Evolutionary conservation across 2,113 vertebrate species (phyloP), one percentile per base, ranked within the genome.

Genomic region (Fregetta grallaria): DNA sequence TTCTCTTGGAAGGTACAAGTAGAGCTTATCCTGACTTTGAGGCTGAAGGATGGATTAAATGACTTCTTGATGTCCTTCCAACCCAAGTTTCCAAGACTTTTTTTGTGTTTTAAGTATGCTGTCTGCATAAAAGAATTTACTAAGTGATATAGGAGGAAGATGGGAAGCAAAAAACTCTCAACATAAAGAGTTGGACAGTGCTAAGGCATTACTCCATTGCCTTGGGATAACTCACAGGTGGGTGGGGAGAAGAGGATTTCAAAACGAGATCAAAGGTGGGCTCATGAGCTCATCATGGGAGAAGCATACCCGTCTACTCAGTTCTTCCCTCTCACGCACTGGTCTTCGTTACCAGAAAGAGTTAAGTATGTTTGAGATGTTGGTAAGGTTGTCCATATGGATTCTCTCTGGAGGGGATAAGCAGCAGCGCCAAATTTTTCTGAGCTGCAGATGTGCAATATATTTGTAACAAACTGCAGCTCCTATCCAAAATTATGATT

Each of bases 371-470:
- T 83, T 72, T 83, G 72, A 77, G 27, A 45, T 91, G 36, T 61
- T 78, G 58, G 58, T 85, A 72, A 75, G 53, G 40, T 72, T 93
- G 44, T 82, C 79, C 91, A 78, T 92, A 89, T 86, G 91, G 76
- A 44, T 87, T 81, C 15, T 76, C 70, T 81, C 84, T 87, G 66
- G 70, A 94, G 68, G 89, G 34, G 27, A 21, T 42, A 85, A 91
- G 49, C 22, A 18, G 36, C 44, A 86, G 65, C 0, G 40, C 86
- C 88, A 95, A 53, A 29, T 92, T 93, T 90, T 88, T 93, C 90
- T 74, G 86, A 96, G 58, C 49, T 94, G 71, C 91, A 94, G 97
- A 96, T 95, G 91, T 94, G 95, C 83, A 68, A 58, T 81, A 22
- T 75, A 92, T 95, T 96, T 95, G 90, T 92, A 94, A 85, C 70